Percentiles rank a stretch among this genome's conserved stretches.
Evolutionary conservation across 37 sponge, comb jelly and placozoan genomes (phyloP).

Genomic region (Crambe crambe): DNA sequence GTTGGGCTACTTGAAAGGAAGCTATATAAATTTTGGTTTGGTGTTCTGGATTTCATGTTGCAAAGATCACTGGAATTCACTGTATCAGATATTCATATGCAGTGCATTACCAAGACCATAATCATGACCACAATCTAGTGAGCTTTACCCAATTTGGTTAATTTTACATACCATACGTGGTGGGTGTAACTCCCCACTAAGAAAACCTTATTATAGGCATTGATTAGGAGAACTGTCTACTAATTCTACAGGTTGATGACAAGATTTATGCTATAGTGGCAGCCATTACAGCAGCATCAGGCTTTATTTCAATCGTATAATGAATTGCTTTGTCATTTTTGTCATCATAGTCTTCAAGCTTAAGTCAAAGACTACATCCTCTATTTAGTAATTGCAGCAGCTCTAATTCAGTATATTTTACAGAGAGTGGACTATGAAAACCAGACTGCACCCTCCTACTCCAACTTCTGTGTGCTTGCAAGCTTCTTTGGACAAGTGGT

Average conservation of each 20-base stretch:
- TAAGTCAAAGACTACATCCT: constrained; percentile 76
- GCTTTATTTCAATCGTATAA: constrained; percentile 26
- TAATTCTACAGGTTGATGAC: background rate
- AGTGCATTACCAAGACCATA: too few relatives aligned
- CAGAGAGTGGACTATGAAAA: constrained; percentile 27
- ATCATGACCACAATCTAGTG: too few relatives aligned
- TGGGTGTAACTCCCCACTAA: too few relatives aligned
- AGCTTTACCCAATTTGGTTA: too few relatives aligned
- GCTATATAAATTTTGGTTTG: too few relatives aligned
- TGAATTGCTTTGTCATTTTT: constrained; percentile 40
- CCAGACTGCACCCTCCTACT: background rate
- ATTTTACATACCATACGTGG: too few relatives aligned
- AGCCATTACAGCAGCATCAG: background rate
- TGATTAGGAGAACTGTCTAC: too few relatives aligned
- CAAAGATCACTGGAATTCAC: too few relatives aligned
- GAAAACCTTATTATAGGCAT: too few relatives aligned
- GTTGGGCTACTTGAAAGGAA: too few relatives aligned
- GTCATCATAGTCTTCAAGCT: constrained; percentile 73
- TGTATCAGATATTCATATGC: too few relatives aligned
- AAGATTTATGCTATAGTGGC: constrained; percentile 8
- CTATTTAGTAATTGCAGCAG: constrained; percentile 56
- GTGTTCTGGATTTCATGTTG: too few relatives aligned
- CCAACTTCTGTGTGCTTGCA: constrained; percentile 1
- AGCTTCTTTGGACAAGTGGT: constrained; percentile 28
- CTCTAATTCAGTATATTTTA: constrained; percentile 19